Evolutionary conservation across 2,797 vertebrate species (phyloP), one percentile per base, ranked within the genome.

Genomic region (Menidia menidia): DNA sequence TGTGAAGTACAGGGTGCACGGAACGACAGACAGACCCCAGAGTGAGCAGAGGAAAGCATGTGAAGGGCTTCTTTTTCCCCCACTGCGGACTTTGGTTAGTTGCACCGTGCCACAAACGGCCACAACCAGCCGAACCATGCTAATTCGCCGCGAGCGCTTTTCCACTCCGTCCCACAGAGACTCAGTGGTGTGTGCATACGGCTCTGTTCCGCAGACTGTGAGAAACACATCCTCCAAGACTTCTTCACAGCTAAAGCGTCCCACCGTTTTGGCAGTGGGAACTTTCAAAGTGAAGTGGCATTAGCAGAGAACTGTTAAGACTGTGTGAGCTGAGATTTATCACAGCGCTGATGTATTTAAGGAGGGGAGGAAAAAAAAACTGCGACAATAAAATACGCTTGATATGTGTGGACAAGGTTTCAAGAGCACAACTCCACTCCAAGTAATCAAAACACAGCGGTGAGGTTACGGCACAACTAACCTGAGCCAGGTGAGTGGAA

Each of bases 11-110:
- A 73, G 53, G 66, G 71, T 73, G 67, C 80, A 72, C 50, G 45
- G 44, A 83, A 63, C n/a, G 63, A 61, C 31, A 35, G 14, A 68
- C 39, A 76, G 61, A 60, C 3, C 60, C 41, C 48, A 74, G 25
- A 55, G 30, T 13, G 31, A 67, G 48, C 50, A 59, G 39, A 77
- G 57, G 10, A 16, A 42, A 73, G 30, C 10, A 11, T 52, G 18
- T 3, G 10, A 19, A 4, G 10, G 33, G 48, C 14, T 16, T 41
- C 33, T 59, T 59, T 39, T 18, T 9, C 18, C 47, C 47, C 44
- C 51, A 61, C 44, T n/a, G 39, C 6, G 18, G 31, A 13, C 25
- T 55, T 44, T 18, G 59, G 18, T 39, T 47, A 43, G 64, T 30
- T 50, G 3, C 16, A 50, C 31, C 53, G 2, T 48, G 25, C 19